phyloP scores from a whole-genome alignment of 2,113 vertebrate species.

The Fukomys damarensis region DNA sequence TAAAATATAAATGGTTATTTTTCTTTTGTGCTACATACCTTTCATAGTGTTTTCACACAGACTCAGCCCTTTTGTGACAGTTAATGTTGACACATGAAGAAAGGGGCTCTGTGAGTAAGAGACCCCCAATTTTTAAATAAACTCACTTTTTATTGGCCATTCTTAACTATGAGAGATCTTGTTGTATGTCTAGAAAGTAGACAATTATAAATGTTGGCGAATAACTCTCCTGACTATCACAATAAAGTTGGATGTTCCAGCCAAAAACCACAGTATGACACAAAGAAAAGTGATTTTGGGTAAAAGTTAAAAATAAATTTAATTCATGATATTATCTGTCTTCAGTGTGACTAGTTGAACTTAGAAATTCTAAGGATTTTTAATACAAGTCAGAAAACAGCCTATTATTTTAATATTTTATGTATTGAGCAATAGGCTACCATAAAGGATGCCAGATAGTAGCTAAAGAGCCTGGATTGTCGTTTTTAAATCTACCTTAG shows the following conservation, averaged over 20 bases:
- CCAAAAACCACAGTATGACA: not conserved
- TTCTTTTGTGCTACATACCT: no score
- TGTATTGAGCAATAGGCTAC: not conserved
- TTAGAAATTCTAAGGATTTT: not conserved
- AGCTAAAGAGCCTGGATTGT: accelerated
- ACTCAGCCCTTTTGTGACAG: no score
- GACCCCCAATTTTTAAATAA: not conserved
- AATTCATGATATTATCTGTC: not conserved
- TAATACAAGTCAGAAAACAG: not conserved
- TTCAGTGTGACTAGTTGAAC: not conserved
- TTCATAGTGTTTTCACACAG: no score
- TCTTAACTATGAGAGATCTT: not conserved
- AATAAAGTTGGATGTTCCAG: not conserved
- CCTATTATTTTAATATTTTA: not conserved
- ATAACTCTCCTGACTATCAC: not conserved
- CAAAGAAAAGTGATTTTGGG: not conserved
- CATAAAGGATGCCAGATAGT: not conserved
- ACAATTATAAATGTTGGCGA: not conserved
- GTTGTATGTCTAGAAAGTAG: not conserved
- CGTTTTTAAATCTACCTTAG: not conserved
- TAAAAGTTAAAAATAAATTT: not conserved
- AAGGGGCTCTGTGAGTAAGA: not conserved
- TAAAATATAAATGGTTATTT: no score
- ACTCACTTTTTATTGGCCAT: not conserved
- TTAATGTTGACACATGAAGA: no score